Conservation (phyloP, 2,888 invertebrate species). For the Pediacus dermestoides region DNA sequence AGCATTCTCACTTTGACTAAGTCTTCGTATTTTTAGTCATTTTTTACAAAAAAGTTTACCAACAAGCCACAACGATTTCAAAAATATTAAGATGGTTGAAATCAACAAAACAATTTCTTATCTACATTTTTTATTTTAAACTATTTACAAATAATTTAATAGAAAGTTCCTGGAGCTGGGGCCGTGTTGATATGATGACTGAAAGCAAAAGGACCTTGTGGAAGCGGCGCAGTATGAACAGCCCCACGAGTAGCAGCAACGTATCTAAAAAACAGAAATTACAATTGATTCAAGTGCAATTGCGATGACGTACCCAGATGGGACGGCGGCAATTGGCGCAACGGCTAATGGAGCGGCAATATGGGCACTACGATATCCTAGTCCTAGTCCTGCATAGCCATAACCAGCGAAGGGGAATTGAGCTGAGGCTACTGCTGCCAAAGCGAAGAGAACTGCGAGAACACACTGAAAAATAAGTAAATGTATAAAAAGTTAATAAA, state of each 20-base stretch:
- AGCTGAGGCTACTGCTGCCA: slow-evolving; percentile 40
- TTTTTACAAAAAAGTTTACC: too few species aligned
- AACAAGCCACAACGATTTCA: too few species aligned
- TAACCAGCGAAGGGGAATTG: too few species aligned
- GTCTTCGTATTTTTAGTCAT: too few species aligned
- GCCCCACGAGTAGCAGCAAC: slow-evolving; percentile 57
- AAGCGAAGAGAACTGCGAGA: slow-evolving; percentile 38
- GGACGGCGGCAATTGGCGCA: slow-evolving; percentile 31
- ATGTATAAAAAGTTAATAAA: too few species aligned
- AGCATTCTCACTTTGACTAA: too few species aligned
- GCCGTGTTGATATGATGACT: slow-evolving; percentile 54
- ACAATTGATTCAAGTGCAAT: too few species aligned
- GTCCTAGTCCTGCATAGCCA: slow-evolving; percentile 24
- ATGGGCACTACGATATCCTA: slow-evolving; percentile 27
- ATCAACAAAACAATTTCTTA: too few species aligned
- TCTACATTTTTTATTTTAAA: too few species aligned
- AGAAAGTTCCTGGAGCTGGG: slow-evolving; percentile 55
- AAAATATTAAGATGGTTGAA: too few species aligned
- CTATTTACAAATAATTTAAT: too few species aligned
- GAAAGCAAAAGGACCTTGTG: slow-evolving; percentile 47
- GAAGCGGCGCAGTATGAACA: slow-evolving; percentile 54
- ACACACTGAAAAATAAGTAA: slow-evolving; percentile 27
- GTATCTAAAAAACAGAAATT: slow-evolving; percentile 45
- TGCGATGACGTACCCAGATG: slow-evolving; percentile 36
- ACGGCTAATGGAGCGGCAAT: slow-evolving; percentile 26